phyloP scores from a whole-genome alignment of 2,113 vertebrate species.

The Callithrix jacchus region DNA sequence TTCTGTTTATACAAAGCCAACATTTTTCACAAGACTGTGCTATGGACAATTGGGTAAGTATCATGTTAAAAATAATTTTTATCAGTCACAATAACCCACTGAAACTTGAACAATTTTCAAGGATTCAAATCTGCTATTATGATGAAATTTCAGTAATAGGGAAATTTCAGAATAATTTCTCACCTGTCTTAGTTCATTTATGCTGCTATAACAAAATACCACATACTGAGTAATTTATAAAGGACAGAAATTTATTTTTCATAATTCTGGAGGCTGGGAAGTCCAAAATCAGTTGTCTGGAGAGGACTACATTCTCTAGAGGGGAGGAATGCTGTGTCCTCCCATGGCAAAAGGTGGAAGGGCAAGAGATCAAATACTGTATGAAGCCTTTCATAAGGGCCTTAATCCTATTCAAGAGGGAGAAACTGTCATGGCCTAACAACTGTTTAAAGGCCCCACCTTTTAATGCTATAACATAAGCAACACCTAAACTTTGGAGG shows the following conservation, averaged over 20 bases:
- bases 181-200: neutral
- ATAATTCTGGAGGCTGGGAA: neutral
- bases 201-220: neutral
- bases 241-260: neutral
- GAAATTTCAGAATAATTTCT: neutral
- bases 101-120: neutral
- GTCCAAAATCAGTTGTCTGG: neutral
- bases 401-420: neutral
- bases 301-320: neutral
- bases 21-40: neutral
- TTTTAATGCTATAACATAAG: neutral
- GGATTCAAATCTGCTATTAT: neutral
- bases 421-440: neutral
- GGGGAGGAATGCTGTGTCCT: neutral
- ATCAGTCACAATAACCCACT: neutral
- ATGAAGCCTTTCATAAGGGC: neutral
- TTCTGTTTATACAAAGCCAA: neutral
- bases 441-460: neutral
- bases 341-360: neutral
- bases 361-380: neutral
- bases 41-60: neutral
- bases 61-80: neutral
- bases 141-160: neutral
- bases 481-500: neutral
- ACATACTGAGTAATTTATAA: neutral